These are phyloP conservation scores for Lethenteron reissneri DNA, from an alignment of 2,113 vertebrate genomes.

Conservation along the genomic window DNA sequence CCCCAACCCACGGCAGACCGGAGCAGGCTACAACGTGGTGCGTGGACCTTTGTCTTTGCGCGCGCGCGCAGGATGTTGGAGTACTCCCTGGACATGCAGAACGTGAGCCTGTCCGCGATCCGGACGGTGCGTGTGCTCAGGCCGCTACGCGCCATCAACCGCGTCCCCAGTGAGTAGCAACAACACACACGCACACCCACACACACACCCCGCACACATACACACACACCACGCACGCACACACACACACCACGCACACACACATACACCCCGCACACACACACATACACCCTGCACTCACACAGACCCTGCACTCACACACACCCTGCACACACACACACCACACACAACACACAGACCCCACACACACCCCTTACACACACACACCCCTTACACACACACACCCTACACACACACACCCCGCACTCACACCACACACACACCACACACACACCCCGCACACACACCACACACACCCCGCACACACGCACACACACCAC, in stretches of 20 bases:
- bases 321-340: constrained; percentile 5
- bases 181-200: background rate
- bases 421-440: background rate
- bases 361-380: background rate
- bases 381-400: too few species aligned
- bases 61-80: constrained; percentile 56
- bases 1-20: too few species aligned
- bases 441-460: background rate
- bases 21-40: too few species aligned
- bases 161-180: constrained; percentile 69
- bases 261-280: background rate
- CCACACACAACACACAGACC: background rate
- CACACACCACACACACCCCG: background rate
- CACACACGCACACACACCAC: too few species aligned
- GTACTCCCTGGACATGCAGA: constrained; percentile 84
- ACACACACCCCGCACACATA: background rate
- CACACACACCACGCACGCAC: background rate
- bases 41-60: too few species aligned
- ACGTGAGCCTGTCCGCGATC: constrained; percentile 78
- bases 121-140: constrained; percentile 74
- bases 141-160: constrained; percentile 87
- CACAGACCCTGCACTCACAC: too few species aligned
- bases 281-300: too few species aligned
- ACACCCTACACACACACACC: background rate
- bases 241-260: background rate